Evolutionary conservation across 2,797 vertebrate genomes (phyloP), one percentile per base, ranked within the genome.

Genomic region (Enteromius thamalakanensis): DNA sequence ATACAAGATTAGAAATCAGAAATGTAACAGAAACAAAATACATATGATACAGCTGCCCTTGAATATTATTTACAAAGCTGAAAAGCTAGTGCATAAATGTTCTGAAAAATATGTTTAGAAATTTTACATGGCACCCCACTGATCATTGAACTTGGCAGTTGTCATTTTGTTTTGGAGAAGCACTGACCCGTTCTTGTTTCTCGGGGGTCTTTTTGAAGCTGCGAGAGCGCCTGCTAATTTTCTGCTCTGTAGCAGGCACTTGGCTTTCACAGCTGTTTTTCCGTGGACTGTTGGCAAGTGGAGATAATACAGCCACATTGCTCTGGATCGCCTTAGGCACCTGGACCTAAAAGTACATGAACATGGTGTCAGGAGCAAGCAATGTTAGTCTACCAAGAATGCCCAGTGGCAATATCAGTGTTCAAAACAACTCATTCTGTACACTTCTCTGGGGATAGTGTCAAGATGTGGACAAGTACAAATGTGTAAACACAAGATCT

Each of bases 141-240:
- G 29, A 81, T 92, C 93, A 98, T 88, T 97, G 96, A 85, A 98
- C 93, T 0, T 93, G 94, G 71, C 96, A 98, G 75, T 96, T 95
- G 71, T 96, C 95, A 6, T 85, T 92, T 60, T 92, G 91, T 81
- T 69, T 53, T 1, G 69, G 26, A 34, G 68, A 74, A 8, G 80
- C 49, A 37, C 62, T n/a, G 37, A 81, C 64, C 47, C 72, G 68
- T 68, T 67, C 47, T 15, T 32, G 76, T 45, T 82, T 88, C 72
- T 94, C 90, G 0, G 90, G 69, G 0, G 86, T 87, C 17, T 82
- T 86, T 40, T 81, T 88, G 2, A 85, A 85, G 80, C 81, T 92
- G 34, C 78, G 70, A 1, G 86, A 85, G 0, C 2, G 72, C 37
- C 64, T 77, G 32, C 34, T 15, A 82, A 55, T 86, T 67, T 86